Conservation (phyloP, 1,140 invertebrate genomes). For the Helicoverpa armigera region DNA sequence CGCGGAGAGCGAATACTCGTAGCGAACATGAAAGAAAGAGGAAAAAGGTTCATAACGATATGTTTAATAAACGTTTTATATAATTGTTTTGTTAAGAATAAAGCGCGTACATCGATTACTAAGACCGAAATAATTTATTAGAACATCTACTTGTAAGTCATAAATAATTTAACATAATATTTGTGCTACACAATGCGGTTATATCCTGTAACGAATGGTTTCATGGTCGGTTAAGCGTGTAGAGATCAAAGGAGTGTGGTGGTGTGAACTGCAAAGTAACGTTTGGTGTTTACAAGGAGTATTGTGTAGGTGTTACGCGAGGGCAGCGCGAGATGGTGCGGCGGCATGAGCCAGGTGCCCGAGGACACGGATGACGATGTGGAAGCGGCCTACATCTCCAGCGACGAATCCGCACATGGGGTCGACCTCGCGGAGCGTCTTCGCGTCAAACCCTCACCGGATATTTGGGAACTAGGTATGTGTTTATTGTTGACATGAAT, state of each 20-base stretch:
- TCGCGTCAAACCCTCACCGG: slow-evolving; percentile 80
- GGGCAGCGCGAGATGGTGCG: slow-evolving; percentile 76
- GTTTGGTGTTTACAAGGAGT: background rate
- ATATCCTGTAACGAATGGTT: slow-evolving; percentile 30
- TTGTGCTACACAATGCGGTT: slow-evolving; percentile 19
- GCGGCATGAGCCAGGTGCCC: slow-evolving; percentile 71
- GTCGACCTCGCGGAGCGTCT: slow-evolving; percentile 81
- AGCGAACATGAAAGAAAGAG: slow-evolving; percentile 59
- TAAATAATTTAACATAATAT: background rate
- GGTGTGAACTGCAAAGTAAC: slow-evolving; percentile 1
- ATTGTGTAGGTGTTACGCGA: slow-evolving; percentile 71
- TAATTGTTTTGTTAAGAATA: background rate
- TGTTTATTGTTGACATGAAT: slow-evolving; percentile 19
- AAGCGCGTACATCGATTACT: background rate
- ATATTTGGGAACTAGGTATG: slow-evolving; percentile 86
- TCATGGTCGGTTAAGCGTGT: background rate
- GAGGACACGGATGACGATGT: slow-evolving; percentile 80
- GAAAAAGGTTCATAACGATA: slow-evolving; percentile 63
- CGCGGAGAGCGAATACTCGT: slow-evolving; percentile 50
- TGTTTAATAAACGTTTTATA: background rate
- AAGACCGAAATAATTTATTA: background rate
- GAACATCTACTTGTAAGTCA: background rate
- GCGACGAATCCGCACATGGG: slow-evolving; percentile 86
- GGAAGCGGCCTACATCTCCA: slow-evolving; percentile 85
- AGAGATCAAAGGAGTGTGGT: slow-evolving; percentile 12